Conservation (phyloP, 2,888 invertebrate genomes). For the Drosophila mimetica region DNA sequence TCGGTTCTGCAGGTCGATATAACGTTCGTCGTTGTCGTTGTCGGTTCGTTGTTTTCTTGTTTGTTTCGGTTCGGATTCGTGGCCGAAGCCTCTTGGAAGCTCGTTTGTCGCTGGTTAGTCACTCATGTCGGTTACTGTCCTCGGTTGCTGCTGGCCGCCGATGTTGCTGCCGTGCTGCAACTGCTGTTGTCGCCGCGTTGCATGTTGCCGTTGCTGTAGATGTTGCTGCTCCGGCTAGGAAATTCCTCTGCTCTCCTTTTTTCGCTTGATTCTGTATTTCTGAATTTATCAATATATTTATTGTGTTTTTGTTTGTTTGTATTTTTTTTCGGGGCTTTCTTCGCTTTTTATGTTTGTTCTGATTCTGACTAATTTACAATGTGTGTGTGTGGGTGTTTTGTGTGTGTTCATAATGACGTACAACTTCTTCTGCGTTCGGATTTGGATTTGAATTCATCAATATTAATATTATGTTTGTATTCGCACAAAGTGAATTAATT, state of each 20-base stretch:
- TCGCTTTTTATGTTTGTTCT: conserved; percentile 44
- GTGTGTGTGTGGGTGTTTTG: conserved; percentile 66
- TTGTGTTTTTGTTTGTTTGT: conserved; percentile 36
- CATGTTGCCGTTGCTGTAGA: conserved; percentile 33
- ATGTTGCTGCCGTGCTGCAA: conserved; percentile 27
- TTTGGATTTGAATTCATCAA: conserved; percentile 75
- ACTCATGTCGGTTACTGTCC: conserved; percentile 46
- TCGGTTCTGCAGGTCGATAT: not conserved
- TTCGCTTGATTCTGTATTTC: conserved; percentile 36
- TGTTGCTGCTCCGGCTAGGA: conserved; percentile 54
- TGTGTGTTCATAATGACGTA: conserved; percentile 82
- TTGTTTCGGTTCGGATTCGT: conserved; percentile 26
- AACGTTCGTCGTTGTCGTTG: conserved; percentile 7
- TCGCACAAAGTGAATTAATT: conserved; percentile 72
- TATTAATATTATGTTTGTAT: conserved; percentile 63
- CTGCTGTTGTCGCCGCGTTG: conserved; percentile 1
- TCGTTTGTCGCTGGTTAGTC: conserved; percentile 60
- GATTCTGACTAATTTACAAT: conserved; percentile 77
- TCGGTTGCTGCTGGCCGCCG: conserved; percentile 32
- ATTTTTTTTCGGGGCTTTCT: conserved; percentile 39
- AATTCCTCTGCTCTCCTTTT: conserved; percentile 56
- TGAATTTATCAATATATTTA: conserved; percentile 30
- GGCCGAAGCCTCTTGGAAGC: conserved; percentile 69
- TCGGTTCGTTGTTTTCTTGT: conserved; percentile 14
- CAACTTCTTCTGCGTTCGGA: conserved; percentile 80